Base-by-base conservation (phyloP, 1,140 invertebrate species). In the Stratiolaelaps scimitus region DNA sequence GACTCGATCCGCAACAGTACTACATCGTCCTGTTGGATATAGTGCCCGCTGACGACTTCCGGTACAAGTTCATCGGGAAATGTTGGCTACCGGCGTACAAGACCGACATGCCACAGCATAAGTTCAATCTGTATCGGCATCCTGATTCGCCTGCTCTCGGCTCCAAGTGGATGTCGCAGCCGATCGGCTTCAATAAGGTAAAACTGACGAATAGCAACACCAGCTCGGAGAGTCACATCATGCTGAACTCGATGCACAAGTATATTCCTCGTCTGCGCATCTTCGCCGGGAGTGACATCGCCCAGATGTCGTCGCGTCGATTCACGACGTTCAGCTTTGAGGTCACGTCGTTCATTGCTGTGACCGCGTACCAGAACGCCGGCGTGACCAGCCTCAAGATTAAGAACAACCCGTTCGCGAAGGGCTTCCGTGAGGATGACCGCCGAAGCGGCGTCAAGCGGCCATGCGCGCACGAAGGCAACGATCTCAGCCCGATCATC, bases 341-440 rank as follows among this genome's bases (percentile, higher is more conserved):
- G 0, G 80, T 81, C 69, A 81, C 80, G 10, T 75, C 76, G 66
- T 83, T 82, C 71, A 81, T 79, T 69, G 81, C 80, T 6, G 81
- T 82, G 10, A 83, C 81, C 5, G 81, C 81, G 7, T 82, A 82
- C 71, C 81, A 82, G 71, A 82, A 82, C 69, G 80, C 82, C 68
- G 72, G 81, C 80, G 81, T 81, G 56, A 81, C 80, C 2, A 74
- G 80, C 68, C 72, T 81, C 47, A 81, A 81, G 72, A 81, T 81
- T 48, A 79, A 80, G 67, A 73, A 78, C 67, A 81, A 81, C 71
- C 80, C 80, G 4, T 81, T 81, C 70, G 80, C 80, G 1, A 81
- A 81, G 72, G 80, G 80, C 2, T 81, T 81, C 70, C 72, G 80
- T 60, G 80, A 81, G 26, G 53, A 60, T 5, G 53, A 60, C 10